Evolutionary conservation across 2,888 invertebrate species (phyloP).

Genomic region (Portevinia maculata): DNA sequence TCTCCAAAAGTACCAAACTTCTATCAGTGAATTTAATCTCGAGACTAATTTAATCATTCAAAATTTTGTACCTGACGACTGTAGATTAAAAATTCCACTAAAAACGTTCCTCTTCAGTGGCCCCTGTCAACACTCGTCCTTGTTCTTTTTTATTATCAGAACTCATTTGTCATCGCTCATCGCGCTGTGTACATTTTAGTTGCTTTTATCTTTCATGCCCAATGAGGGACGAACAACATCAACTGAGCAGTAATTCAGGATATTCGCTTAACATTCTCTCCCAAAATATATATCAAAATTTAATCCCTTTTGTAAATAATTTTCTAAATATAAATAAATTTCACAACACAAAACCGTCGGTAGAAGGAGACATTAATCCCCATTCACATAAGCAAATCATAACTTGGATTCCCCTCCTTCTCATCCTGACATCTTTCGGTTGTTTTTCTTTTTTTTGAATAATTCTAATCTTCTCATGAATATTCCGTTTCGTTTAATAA

Average conservation of each 20-base stretch:
- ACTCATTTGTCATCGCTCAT: not conserved
- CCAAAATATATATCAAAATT: slow-evolving; percentile 61
- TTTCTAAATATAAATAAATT: slow-evolving; percentile 64
- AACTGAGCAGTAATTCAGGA: slow-evolving; percentile 68
- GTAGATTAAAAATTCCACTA: not conserved
- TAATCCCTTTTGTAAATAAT: slow-evolving; percentile 74
- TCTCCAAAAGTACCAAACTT: too few relatives aligned
- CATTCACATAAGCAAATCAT: slow-evolving; percentile 80
- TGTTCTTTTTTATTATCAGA: not conserved
- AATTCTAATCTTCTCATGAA: slow-evolving; percentile 83
- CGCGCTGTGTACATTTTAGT: not conserved
- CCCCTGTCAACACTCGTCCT: not conserved
- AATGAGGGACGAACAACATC: slow-evolving; percentile 51
- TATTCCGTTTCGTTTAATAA: slow-evolving; percentile 81
- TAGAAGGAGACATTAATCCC: slow-evolving; percentile 80
- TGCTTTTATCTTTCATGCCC: slow-evolving; percentile 20
- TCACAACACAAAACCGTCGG: slow-evolving; percentile 41
- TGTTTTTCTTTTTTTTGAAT: slow-evolving; percentile 74
- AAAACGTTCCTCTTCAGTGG: not conserved
- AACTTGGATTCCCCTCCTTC: slow-evolving; percentile 71
- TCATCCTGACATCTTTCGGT: slow-evolving; percentile 6
- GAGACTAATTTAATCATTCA: too few relatives aligned
- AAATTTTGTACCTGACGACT: too few relatives aligned
- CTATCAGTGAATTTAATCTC: too few relatives aligned
- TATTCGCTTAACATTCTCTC: slow-evolving; percentile 47